These are phyloP conservation scores for Fragum sueziense DNA, from an alignment of 2,888 invertebrate species.

Conservation along the genomic window DNA sequence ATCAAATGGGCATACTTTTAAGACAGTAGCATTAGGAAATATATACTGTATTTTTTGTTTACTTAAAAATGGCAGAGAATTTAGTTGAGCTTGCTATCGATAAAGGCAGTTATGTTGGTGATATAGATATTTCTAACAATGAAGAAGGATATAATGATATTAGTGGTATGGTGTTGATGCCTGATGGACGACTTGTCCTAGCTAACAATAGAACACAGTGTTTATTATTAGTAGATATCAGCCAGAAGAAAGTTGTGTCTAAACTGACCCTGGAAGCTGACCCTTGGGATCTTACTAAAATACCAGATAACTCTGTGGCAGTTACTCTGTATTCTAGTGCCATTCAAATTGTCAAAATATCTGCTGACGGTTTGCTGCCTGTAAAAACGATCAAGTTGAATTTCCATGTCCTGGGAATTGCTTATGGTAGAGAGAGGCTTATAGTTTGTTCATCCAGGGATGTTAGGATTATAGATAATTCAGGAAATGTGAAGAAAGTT, in stretches of 20 bases:
- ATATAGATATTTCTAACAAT: slow-evolving; percentile 1
- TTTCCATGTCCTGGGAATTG: not conserved
- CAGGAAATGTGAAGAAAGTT: not conserved
- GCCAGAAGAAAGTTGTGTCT: not conserved
- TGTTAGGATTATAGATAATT: not conserved
- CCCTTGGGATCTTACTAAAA: not conserved
- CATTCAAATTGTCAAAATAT: not conserved
- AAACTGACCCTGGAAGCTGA: not conserved
- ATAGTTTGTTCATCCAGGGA: not conserved
- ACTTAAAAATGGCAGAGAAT: not conserved
- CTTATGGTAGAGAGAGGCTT: not conserved
- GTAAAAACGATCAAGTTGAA: not conserved
- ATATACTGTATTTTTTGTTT: too few species aligned
- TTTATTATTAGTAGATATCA: not conserved
- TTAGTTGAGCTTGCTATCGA: not conserved
- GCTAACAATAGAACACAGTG: not conserved
- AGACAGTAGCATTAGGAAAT: too few species aligned
- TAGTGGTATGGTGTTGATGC: not conserved
- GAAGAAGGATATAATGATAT: not conserved
- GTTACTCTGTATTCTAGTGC: not conserved
- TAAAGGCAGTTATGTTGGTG: not conserved
- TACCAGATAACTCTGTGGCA: not conserved
- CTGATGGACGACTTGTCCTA: not conserved
- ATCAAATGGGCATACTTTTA: too few species aligned
- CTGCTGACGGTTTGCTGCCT: not conserved